Evolutionary conservation across 1,140 invertebrate genomes (phyloP), one percentile per base, ranked within the genome.

Genomic region (Drosophila chauvacae): DNA sequence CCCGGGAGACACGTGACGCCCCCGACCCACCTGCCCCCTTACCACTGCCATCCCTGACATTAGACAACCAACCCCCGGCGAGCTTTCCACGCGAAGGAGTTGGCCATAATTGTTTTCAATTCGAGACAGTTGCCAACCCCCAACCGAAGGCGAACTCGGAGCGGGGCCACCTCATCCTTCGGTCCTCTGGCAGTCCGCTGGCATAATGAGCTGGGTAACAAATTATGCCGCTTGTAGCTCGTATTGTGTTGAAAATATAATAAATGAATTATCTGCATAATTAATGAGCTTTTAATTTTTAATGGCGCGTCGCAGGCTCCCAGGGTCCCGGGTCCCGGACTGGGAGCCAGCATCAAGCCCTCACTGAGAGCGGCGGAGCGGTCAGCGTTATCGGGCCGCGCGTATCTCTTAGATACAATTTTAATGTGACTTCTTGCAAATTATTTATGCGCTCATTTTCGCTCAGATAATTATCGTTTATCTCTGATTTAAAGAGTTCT

Each of bases 381-480:
- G 66, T 65, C 63, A 65, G 59, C 45, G 30, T 69, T 91, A 90
- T 90, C 87, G 77, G 75, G 58, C 70, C 65, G 59, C 57, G 75
- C 72, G 73, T 91, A 90, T 90, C 87, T 90, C 55, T 88, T 84
- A 88, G 83, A 83, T 91, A 90, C 87, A 91, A 83, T 91, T 91
- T 91, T 91, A 91, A 91, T 91, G 90, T 84, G 85, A 88, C 82
- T 90, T 91, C 80, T 90, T 91, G 83, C 81, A 92, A 91, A 92
- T 92, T 90, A 91, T 91, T 92, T 90, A 91, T 91, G 91, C 72
- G 81, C 81, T 87, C 86, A 77, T 91, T 91, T 91, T 91, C 81
- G 84, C 81, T 71, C 84, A 91, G 87, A 92, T 91, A 92, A 91
- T 91, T 92, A 92, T 88, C 87, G 87, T 91, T 91, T 92, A 92